These are phyloP conservation scores for Halcyon leucocephala DNA, from an alignment of 2,797 vertebrate species.

Conservation along the genomic window DNA sequence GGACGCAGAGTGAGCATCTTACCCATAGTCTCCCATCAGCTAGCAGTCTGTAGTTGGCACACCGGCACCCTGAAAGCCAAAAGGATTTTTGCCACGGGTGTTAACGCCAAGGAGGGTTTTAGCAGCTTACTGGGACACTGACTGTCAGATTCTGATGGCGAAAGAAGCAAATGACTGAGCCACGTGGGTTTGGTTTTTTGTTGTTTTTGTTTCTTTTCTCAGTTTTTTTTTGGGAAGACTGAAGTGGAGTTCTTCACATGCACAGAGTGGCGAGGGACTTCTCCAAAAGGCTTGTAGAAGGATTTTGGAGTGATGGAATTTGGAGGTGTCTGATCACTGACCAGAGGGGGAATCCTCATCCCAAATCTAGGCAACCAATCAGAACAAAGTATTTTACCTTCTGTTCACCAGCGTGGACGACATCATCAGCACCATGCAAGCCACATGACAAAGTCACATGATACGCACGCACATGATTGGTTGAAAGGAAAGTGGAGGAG, in stretches of 20 bases:
- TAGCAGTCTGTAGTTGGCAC: accelerated
- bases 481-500: constrained; percentile 92
- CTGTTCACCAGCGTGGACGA: constrained; percentile 91
- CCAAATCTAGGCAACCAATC: constrained; percentile 77
- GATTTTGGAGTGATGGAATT: constrained; percentile 12
- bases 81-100: background rate
- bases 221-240: background rate
- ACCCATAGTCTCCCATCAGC: background rate
- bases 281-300: constrained; percentile 33
- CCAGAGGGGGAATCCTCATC: constrained; percentile 49
- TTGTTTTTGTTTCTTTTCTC: background rate
- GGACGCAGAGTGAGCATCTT: background rate
- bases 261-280: constrained; percentile 27
- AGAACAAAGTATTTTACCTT: constrained; percentile 94
- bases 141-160: background rate
- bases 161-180: constrained; percentile 62
- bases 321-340: constrained; percentile 25
- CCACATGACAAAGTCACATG: constrained; percentile 97
- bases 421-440: constrained; percentile 95
- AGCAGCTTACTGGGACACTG: background rate
- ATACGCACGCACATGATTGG: constrained; percentile 93
- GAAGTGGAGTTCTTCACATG: constrained; percentile 2
- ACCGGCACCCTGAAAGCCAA: background rate
- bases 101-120: background rate
- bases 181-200: too few relatives aligned